Evolutionary conservation across 2,113 vertebrate genomes (phyloP).

Genomic region (Ploceus nigricollis): DNA sequence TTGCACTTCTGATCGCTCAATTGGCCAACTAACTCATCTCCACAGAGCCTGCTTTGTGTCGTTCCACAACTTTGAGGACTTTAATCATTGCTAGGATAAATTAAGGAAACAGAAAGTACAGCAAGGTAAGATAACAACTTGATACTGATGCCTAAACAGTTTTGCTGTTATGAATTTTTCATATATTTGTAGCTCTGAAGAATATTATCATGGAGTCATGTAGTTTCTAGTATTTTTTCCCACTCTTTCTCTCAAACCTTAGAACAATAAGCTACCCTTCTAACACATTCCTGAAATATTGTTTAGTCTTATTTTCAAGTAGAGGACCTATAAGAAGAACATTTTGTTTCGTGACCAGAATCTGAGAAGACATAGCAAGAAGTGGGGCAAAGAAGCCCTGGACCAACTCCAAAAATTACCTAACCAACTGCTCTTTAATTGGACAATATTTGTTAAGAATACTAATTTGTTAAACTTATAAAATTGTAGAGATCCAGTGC

Average conservation of each 20-base stretch:
- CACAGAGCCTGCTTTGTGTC: background rate
- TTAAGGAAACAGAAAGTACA: background rate
- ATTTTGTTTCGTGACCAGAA: background rate
- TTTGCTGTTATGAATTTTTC: background rate
- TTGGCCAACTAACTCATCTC: background rate
- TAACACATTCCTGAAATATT: background rate
- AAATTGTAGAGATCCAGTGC: background rate
- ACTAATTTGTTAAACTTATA: background rate
- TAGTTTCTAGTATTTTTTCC: background rate
- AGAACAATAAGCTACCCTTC: background rate
- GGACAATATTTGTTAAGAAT: background rate
- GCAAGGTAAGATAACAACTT: background rate
- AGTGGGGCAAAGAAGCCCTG: background rate
- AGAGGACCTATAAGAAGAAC: background rate
- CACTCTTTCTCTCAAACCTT: background rate
- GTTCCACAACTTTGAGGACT: background rate
- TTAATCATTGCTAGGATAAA: background rate
- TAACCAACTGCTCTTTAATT: background rate
- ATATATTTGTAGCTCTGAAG: fast-evolving
- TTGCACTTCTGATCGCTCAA: constrained; percentile 25
- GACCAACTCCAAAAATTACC: background rate
- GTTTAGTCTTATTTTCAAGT: background rate
- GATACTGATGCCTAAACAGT: background rate
- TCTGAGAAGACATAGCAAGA: background rate
- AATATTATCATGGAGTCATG: background rate